phyloP scores from a whole-genome alignment of 2,888 invertebrate species.

The Phengaris alcon region DNA sequence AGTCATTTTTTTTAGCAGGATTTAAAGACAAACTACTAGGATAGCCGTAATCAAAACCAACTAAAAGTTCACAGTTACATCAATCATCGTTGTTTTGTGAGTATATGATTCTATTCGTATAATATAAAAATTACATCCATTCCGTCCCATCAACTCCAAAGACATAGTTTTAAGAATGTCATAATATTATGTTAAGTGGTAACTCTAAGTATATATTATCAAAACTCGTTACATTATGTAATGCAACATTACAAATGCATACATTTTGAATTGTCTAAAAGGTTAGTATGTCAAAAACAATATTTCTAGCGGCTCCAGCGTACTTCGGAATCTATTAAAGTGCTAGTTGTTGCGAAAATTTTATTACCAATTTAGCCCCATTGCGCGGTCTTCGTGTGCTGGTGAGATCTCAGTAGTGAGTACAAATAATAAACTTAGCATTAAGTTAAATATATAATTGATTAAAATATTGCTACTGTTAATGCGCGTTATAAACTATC shows the following conservation, averaged over 20 bases:
- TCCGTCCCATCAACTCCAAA: no score
- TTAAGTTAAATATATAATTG: not conserved
- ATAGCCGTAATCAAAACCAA: no score
- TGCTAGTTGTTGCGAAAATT: not conserved
- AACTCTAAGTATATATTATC: not conserved
- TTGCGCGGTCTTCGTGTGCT: not conserved
- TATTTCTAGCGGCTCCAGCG: not conserved
- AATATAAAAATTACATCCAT: no score
- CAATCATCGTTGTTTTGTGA: no score
- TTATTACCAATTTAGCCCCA: not conserved
- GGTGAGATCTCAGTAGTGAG: not conserved
- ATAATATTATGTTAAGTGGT: no score
- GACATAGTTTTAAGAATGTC: no score
- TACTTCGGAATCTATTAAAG: not conserved
- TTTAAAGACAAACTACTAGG: no score
- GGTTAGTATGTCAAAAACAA: slow-evolving; percentile 18
- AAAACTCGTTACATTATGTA: not conserved
- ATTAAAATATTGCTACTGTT: not conserved
- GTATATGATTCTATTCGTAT: no score
- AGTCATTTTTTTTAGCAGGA: no score
- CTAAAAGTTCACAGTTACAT: no score
- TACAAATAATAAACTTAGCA: not conserved
- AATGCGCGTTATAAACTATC: not conserved
- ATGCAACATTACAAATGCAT: slow-evolving; percentile 8
- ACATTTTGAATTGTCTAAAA: not conserved